These are phyloP conservation scores for Selene dorsalis DNA, from an alignment of 2,797 vertebrate species.

Conservation along the genomic window DNA sequence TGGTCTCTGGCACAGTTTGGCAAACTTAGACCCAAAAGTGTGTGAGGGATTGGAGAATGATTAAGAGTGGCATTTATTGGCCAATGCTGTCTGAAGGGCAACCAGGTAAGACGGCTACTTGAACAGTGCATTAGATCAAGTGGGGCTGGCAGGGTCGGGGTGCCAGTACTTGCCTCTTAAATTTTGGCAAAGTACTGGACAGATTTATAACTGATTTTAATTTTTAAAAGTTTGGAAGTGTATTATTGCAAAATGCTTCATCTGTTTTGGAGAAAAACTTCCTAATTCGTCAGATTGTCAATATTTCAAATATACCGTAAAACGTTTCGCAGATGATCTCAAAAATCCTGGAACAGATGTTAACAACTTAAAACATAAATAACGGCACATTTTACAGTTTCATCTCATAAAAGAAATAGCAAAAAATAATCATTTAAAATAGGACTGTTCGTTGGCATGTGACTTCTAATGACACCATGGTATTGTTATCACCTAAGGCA, in stretches of 20 bases:
- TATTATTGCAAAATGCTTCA: neutral
- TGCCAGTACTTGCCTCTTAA: neutral
- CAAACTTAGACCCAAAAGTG: conserved; percentile 46
- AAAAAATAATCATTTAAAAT: neutral
- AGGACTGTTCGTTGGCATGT: neutral
- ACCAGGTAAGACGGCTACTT: conserved; percentile 39
- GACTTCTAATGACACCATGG: neutral
- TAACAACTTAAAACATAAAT: neutral
- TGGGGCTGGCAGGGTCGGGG: neutral
- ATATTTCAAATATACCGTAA: neutral
- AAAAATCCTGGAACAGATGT: neutral
- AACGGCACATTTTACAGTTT: neutral
- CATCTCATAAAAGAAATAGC: neutral
- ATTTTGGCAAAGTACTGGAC: neutral
- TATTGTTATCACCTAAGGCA: conserved; percentile 23
- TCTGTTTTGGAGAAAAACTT: neutral
- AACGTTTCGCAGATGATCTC: neutral
- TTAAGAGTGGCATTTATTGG: conserved; percentile 58
- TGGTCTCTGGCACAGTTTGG: conserved; percentile 56
- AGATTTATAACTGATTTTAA: neutral
- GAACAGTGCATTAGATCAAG: neutral
- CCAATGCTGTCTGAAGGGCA: conserved; percentile 32
- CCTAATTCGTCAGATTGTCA: neutral
- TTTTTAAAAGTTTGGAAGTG: neutral
- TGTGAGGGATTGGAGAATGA: conserved; percentile 42